Base-by-base conservation (phyloP, 1,140 invertebrate species). In the Paraescarpia echinospica region DNA sequence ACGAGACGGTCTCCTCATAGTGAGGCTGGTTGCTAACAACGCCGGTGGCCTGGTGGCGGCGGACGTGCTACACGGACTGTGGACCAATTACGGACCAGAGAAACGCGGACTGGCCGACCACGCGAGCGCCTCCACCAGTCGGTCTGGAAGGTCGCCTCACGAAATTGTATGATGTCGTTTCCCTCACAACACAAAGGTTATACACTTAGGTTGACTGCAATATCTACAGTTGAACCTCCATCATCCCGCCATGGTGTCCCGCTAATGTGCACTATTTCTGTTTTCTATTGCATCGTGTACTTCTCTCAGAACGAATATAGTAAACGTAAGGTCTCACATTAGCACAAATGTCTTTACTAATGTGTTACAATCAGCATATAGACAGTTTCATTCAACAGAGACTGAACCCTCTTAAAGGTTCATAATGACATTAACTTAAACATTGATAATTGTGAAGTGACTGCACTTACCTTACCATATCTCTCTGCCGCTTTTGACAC, bases 1-100 rank as follows among this genome's bases (percentile, higher is more conserved):
- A 41, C 90, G 88, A 18, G 94, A 94, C 90, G 94, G 94, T 22
- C 92, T 94, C 6, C 92, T 94, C 91, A 90, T 94, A 9, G 34
- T 94, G 33, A 92, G 93, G 1, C 31, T 94, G 41, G 88, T 94
- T 18, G 35, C 94, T 0, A 92, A 92, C 27, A 94, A 94, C 90
- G 91, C 93, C 5, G 93, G 93, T 22, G 93, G 92, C n/a, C 33
- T 94, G 34, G 92, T 93, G 14, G 59, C 92, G 1, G 92, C 93
- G 31, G 93, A 93, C 89, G 41, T 94, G 2, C 27, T 93, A 0
- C 41, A 48, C 33, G 89, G 89, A 34, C 35, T 93, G 12, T 93
- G 93, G 93, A 89, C 41, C n/a, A 92, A 93, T 33, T 93, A 88
- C 88, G 92, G 92, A 33, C 92, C 92, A 77, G 92, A 92, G 33